Evolutionary conservation across 2,797 vertebrate species (phyloP).

Genomic region (Lepilemur septentrionalis): DNA sequence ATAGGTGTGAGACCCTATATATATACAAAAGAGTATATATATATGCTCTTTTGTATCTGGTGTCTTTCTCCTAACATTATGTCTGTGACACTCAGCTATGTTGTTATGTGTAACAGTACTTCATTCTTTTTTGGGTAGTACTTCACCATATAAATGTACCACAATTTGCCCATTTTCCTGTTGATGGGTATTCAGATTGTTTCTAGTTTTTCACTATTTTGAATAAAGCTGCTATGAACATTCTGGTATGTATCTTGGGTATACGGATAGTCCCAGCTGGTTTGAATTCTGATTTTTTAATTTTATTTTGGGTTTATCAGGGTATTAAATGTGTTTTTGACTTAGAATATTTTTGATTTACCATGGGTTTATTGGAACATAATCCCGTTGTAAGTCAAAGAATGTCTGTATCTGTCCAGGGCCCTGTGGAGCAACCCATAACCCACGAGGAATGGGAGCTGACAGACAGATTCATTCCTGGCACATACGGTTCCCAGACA

Average conservation of each 20-base stretch:
- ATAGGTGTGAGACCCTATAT: too few species aligned
- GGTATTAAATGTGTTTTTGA: neutral
- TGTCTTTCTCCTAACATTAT: neutral
- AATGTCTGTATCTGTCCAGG: neutral
- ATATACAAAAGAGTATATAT: too few species aligned
- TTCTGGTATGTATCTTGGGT: neutral
- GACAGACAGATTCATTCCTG: neutral
- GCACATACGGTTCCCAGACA: neutral
- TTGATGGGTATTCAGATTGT: neutral
- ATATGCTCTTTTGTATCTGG: neutral
- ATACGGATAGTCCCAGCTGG: neutral
- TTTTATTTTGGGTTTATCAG: neutral
- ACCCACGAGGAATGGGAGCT: neutral
- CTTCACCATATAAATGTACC: neutral
- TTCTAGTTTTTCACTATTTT: neutral
- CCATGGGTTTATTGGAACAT: neutral
- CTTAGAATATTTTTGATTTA: neutral
- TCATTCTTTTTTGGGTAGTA: neutral
- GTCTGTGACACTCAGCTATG: neutral
- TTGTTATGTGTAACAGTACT: neutral
- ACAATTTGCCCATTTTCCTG: neutral
- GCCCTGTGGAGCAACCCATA: fast-evolving
- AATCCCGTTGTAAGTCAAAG: neutral
- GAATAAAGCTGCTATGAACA: neutral
- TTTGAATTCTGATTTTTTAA: neutral